Conservation (phyloP, 2,888 invertebrate genomes). For the Zhuqinia jingwanae region DNA sequence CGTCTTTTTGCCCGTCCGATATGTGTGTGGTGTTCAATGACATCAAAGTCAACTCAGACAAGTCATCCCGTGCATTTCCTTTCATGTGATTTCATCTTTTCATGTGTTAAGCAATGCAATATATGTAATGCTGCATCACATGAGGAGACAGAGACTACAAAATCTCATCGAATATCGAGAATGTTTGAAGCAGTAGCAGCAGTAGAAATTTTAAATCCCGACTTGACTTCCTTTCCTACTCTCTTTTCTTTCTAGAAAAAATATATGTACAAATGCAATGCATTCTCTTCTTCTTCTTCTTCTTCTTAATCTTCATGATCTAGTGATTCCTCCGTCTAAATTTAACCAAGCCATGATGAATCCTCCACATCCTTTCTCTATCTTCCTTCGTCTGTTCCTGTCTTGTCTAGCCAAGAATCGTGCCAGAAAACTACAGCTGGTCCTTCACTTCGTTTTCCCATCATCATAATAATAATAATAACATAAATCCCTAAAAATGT, state of each 20-base stretch:
- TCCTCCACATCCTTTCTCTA: conserved; percentile 37
- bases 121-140: neutral
- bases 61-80: neutral
- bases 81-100: no score
- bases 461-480: conserved; percentile 24
- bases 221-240: conserved; percentile 20
- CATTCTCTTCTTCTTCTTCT: neutral
- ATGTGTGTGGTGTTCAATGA: conserved; percentile 26
- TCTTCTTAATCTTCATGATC: no score
- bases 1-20: neutral
- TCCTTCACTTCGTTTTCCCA: conserved; percentile 6
- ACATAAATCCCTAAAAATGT: conserved; percentile 31
- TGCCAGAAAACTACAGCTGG: conserved; percentile 70
- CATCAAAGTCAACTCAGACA: conserved; percentile 28
- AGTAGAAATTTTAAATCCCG: neutral
- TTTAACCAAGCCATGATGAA: conserved; percentile 50
- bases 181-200: no score
- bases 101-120: conserved; percentile 13
- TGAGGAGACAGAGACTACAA: neutral
- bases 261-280: neutral
- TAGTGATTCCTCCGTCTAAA: no score
- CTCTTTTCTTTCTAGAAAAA: no score
- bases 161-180: no score
- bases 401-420: conserved; percentile 60
- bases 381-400: conserved; percentile 26